These are phyloP conservation scores for Cyprinodon tularosa DNA, from an alignment of 2,113 vertebrate species.

Conservation along the genomic window DNA sequence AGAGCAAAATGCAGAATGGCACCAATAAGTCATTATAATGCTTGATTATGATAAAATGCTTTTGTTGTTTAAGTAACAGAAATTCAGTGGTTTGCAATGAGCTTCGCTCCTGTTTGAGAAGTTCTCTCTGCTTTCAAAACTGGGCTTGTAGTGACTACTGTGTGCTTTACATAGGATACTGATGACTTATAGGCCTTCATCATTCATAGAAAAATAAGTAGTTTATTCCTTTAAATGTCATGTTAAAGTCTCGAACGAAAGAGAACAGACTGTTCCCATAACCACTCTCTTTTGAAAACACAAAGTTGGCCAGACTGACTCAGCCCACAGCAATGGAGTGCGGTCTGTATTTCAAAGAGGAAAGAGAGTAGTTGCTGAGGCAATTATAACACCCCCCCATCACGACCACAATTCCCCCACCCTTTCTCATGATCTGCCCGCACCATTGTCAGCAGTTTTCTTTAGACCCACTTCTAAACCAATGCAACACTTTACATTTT, in stretches of 20 bases:
- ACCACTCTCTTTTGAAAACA: conserved; percentile 47
- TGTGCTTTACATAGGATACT: not conserved
- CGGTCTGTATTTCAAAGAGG: conserved; percentile 55
- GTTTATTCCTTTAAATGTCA: not conserved
- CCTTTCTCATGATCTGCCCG: conserved; percentile 59
- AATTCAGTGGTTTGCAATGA: not conserved
- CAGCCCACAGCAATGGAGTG: conserved; percentile 53
- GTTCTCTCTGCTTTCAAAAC: not conserved
- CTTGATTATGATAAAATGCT: too few species aligned
- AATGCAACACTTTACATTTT: conserved; percentile 50
- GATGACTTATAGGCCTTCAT: not conserved
- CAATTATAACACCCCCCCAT: conserved; percentile 42
- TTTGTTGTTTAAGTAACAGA: too few species aligned
- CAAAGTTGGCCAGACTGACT: conserved; percentile 48
- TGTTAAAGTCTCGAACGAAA: conserved; percentile 5
- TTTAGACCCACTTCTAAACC: conserved; percentile 44
- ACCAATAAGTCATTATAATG: too few species aligned
- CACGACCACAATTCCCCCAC: conserved; percentile 13
- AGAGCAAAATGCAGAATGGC: too few species aligned
- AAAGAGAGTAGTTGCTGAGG: conserved; percentile 37
- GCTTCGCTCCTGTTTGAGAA: not conserved
- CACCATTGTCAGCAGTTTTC: conserved; percentile 67
- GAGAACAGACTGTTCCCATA: conserved; percentile 15
- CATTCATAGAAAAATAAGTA: not conserved
- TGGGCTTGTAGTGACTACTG: not conserved